Conservation (phyloP, 2,888 invertebrate species). For the Chalcosyrphus nemorum region DNA sequence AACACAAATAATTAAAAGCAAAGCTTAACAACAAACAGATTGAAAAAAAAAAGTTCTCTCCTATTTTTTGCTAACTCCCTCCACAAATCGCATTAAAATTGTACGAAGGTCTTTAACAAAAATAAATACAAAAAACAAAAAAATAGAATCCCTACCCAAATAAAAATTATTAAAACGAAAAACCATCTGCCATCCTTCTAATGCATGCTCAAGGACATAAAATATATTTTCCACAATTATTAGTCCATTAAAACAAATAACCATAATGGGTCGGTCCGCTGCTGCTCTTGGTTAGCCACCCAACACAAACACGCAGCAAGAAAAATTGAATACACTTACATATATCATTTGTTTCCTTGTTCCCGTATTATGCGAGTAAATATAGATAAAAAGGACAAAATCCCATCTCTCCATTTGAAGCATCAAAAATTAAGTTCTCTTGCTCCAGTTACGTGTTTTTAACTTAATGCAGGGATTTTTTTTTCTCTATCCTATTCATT, state of each 20-base stretch:
- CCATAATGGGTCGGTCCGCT: slow-evolving; percentile 38
- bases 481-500: neutral
- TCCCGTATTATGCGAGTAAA: slow-evolving; percentile 7
- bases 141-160: neutral
- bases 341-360: neutral
- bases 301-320: slow-evolving; percentile 8
- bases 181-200: slow-evolving; percentile 21
- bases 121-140: neutral
- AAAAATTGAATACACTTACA: slow-evolving; percentile 18
- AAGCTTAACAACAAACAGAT: neutral
- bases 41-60: neutral
- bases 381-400: slow-evolving; percentile 15
- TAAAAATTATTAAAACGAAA: neutral
- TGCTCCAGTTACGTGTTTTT: slow-evolving; percentile 65
- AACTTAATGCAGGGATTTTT: slow-evolving; percentile 53
- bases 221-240: slow-evolving; percentile 64
- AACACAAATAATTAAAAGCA: neutral
- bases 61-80: neutral
- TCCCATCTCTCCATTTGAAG: slow-evolving; percentile 52
- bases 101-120: neutral
- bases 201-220: slow-evolving; percentile 52
- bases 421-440: slow-evolving; percentile 67
- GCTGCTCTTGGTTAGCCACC: slow-evolving; percentile 23
- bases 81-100: slow-evolving; percentile 28
- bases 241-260: slow-evolving; percentile 65